Conservation (phyloP, 2,888 invertebrate genomes). For the Lapara coniferarum region DNA sequence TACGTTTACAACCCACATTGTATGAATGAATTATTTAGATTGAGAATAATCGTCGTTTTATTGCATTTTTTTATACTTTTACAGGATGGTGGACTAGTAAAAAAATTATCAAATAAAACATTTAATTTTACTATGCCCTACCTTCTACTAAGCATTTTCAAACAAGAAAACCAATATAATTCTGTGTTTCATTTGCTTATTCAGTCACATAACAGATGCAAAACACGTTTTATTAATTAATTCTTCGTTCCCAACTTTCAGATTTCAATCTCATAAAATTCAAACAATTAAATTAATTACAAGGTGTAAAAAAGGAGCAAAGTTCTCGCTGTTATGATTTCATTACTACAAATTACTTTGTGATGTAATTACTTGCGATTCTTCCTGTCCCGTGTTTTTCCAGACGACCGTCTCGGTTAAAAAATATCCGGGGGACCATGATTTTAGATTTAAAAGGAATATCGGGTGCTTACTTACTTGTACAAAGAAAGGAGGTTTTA, state of each 20-base stretch:
- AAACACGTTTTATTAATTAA: neutral
- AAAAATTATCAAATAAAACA: no score
- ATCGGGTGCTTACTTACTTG: no score
- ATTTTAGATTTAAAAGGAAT: neutral
- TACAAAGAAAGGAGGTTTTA: no score
- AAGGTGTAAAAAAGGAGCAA: conserved; percentile 32
- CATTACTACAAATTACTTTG: conserved; percentile 52
- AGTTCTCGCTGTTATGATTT: conserved; percentile 46
- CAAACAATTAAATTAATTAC: conserved; percentile 29
- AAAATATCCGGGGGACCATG: neutral
- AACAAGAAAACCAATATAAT: no score
- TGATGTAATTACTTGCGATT: conserved; percentile 46
- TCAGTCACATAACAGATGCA: neutral
- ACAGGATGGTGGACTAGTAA: no score
- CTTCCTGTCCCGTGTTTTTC: conserved; percentile 36
- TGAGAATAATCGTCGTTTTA: no score
- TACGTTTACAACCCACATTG: no score
- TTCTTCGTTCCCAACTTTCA: conserved; percentile 2
- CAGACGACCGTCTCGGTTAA: neutral
- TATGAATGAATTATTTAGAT: no score
- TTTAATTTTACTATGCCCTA: no score
- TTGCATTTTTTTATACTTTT: no score
- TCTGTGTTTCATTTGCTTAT: neutral
- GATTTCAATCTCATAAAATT: conserved; percentile 5
- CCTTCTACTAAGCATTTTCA: no score